These are phyloP conservation scores for Balearica regulorum DNA, from an alignment of 2,797 vertebrate genomes.

Conservation along the genomic window DNA sequence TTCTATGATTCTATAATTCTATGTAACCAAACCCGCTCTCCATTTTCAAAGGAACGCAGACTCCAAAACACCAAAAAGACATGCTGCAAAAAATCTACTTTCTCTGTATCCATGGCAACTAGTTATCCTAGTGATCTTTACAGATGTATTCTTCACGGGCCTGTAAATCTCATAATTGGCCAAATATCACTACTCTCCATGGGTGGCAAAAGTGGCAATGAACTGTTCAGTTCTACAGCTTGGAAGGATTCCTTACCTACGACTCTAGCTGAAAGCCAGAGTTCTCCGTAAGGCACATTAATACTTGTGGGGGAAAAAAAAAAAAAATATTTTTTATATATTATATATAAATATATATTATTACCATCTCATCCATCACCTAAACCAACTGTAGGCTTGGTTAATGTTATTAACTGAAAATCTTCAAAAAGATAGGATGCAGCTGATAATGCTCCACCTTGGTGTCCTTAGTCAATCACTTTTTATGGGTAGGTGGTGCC, in stretches of 20 bases:
- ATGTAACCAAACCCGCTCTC: neutral
- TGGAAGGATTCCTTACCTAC: neutral
- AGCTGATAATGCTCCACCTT: neutral
- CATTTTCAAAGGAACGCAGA: neutral
- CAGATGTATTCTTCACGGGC: neutral
- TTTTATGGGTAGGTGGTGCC: neutral
- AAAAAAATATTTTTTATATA: neutral
- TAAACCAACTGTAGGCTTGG: neutral
- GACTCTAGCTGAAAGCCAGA: neutral
- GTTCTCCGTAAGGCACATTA: neutral
- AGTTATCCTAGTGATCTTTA: neutral
- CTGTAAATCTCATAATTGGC: neutral
- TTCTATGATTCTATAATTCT: too few relatives aligned
- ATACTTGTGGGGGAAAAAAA: neutral
- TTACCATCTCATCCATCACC: neutral
- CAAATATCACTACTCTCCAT: neutral
- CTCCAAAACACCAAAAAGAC: neutral
- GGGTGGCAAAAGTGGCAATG: neutral
- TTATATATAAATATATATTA: neutral
- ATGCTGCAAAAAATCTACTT: neutral
- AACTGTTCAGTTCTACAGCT: neutral
- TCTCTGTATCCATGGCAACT: conserved; percentile 9
- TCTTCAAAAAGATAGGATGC: neutral
- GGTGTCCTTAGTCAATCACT: neutral
- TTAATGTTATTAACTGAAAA: neutral